These are phyloP conservation scores for Cynoglossus semilaevis DNA, from an alignment of 2,113 vertebrate species.

Conservation along the genomic window DNA sequence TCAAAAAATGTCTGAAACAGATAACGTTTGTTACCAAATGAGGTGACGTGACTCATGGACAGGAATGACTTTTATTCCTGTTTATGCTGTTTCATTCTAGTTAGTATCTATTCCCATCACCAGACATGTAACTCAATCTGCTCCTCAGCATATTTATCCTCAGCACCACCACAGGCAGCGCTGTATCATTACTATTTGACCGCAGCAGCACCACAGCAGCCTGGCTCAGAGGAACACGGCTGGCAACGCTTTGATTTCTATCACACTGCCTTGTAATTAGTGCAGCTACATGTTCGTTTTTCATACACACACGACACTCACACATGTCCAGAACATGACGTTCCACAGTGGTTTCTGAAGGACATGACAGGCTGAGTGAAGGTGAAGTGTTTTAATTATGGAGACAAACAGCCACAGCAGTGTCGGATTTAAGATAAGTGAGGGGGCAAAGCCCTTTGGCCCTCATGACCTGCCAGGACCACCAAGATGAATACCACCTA, in stretches of 20 bases:
- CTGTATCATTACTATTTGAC: constrained; percentile 39
- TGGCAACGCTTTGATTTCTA: constrained; percentile 38
- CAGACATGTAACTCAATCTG: constrained; percentile 42
- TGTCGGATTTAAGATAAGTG: constrained; percentile 22
- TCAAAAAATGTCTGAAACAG: too few relatives aligned
- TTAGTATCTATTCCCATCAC: constrained; percentile 26
- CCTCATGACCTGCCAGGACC: constrained; percentile 30
- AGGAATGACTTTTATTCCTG: too few relatives aligned
- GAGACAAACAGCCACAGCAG: constrained; percentile 24
- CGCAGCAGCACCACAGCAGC: constrained; percentile 3
- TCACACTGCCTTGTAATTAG: constrained; percentile 51
- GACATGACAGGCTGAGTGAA: constrained; percentile 12
- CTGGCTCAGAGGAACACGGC: constrained; percentile 24
- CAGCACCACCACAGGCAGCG: constrained; percentile 31
- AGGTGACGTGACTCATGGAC: neutral
- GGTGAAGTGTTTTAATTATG: constrained; percentile 47
- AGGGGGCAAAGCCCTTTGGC: constrained; percentile 35
- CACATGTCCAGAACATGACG: neutral
- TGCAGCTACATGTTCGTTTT: constrained; percentile 4
- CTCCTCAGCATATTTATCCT: constrained; percentile 37
- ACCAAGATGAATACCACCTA: constrained; percentile 42
- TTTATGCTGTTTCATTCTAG: too few relatives aligned
- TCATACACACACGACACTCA: constrained; percentile 13
- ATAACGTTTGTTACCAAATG: constrained; percentile 16
- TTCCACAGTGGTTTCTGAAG: neutral